A percentile compares a stretch with the other conserved stretches of the same genome.
These are phyloP conservation scores for Ceratina australensis DNA, from an alignment of 1,140 invertebrate species.

Conservation along the genomic window DNA sequence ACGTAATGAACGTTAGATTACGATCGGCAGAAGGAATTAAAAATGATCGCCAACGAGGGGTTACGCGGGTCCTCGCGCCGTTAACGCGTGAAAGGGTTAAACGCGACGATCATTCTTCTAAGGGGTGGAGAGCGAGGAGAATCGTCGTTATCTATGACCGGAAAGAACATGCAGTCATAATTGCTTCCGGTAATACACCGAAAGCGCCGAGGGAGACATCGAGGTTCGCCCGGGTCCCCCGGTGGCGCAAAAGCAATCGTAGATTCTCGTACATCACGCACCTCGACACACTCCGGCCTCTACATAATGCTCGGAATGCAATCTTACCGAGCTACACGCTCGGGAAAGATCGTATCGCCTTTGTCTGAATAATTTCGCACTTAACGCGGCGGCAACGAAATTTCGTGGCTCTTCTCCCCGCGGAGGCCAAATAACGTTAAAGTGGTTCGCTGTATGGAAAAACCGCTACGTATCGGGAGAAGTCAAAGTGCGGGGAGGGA, in stretches of 20 bases:
- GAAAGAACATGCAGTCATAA: constrained; percentile 48
- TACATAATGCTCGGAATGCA: constrained; percentile 32
- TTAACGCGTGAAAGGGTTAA: neutral
- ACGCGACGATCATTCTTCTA: constrained; percentile 3
- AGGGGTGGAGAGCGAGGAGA: neutral
- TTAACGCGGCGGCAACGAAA: constrained; percentile 1
- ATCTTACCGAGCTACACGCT: constrained; percentile 11
- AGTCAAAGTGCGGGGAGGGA: too few species aligned
- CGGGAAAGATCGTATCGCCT: constrained; percentile 28
- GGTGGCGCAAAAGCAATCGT: constrained; percentile 36
- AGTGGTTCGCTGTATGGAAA: neutral
- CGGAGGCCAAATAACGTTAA: too few species aligned
- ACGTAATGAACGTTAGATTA: too few species aligned
- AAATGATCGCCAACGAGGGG: too few species aligned
- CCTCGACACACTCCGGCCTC: neutral
- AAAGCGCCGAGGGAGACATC: constrained; percentile 38
- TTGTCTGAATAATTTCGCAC: constrained; percentile 28
- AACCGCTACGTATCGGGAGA: neutral
- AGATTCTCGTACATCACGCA: constrained; percentile 40
- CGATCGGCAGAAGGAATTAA: too few species aligned
- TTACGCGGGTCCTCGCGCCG: too few species aligned
- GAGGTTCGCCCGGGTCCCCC: constrained; percentile 25
- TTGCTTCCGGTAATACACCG: constrained; percentile 43
- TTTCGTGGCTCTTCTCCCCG: neutral
- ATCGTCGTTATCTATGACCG: constrained; percentile 39